A percentile compares a stretch with the other conserved stretches of the same genome.
Conservation (phyloP, 2,113 vertebrate species). For the Melierax canorus region DNA sequence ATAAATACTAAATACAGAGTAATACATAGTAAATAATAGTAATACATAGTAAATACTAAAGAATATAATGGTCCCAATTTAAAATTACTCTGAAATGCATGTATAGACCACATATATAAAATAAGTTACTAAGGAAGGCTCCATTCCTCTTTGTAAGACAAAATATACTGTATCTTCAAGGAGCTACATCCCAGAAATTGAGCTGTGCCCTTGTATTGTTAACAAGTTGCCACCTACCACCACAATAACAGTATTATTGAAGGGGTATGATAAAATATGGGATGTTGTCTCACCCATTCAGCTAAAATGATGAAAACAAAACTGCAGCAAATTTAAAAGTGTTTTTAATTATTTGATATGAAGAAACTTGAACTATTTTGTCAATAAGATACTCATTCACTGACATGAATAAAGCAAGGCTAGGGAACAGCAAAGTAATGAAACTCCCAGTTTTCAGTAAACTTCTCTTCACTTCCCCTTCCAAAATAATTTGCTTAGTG, state of each 20-base stretch:
- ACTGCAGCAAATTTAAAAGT: background rate
- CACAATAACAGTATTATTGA: background rate
- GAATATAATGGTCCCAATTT: background rate
- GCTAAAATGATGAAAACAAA: background rate
- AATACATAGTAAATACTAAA: background rate
- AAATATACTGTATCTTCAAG: background rate
- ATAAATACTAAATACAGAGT: background rate
- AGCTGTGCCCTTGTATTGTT: background rate
- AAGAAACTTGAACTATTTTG: background rate
- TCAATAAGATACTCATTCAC: background rate
- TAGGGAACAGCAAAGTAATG: background rate
- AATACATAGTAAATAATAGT: background rate
- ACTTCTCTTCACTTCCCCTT: background rate
- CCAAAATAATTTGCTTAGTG: background rate
- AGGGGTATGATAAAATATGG: background rate
- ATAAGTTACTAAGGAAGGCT: background rate
- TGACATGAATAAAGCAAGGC: background rate
- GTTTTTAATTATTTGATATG: background rate
- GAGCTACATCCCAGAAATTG: background rate
- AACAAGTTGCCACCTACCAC: background rate
- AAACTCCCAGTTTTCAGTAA: background rate
- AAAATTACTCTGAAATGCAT: background rate
- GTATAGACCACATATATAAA: background rate
- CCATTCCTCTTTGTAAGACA: background rate
- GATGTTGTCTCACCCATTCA: background rate